These are phyloP conservation scores for Galaxias olidus DNA, from an alignment of 2,797 vertebrate species.

Conservation along the genomic window DNA sequence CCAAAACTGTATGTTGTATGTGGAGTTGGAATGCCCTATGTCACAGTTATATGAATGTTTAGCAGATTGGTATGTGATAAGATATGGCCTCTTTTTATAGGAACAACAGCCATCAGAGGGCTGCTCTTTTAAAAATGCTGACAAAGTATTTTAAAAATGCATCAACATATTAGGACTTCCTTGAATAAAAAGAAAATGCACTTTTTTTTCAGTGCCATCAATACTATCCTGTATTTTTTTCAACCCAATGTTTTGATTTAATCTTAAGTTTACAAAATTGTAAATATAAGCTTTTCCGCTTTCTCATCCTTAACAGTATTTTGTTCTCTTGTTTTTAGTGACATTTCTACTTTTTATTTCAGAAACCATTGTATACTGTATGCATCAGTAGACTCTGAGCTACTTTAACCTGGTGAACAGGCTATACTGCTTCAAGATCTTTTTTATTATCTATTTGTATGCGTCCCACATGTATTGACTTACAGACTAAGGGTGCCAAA, in stretches of 20 bases:
- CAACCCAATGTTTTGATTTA: too few species aligned
- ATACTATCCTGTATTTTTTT: too few species aligned
- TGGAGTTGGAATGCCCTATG: conserved; percentile 32
- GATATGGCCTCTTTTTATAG: conserved; percentile 23
- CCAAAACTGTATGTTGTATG: conserved; percentile 36
- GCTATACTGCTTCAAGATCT: conserved; percentile 21
- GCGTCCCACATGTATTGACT: conserved; percentile 29
- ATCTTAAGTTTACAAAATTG: conserved; percentile 67
- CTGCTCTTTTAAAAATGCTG: conserved; percentile 10
- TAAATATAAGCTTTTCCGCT: conserved; percentile 55
- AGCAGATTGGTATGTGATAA: conserved; percentile 20
- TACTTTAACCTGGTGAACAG: conserved; percentile 24
- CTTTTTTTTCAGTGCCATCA: conserved; percentile 17
- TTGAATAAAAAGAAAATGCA: conserved; percentile 32
- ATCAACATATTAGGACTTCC: conserved; percentile 27
- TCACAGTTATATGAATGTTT: conserved; percentile 16
- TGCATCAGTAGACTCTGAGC: conserved; percentile 14
- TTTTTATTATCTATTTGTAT: conserved; percentile 19
- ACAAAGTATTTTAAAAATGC: conserved; percentile 44
- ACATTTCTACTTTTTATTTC: neutral
- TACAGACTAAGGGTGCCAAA: conserved; percentile 40
- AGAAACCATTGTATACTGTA: conserved; percentile 33
- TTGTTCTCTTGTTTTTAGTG: conserved; percentile 3
- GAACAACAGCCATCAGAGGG: neutral
- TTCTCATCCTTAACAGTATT: conserved; percentile 16